Conservation (phyloP, 1,140 invertebrate species). For the Coptotermes formosanus region DNA sequence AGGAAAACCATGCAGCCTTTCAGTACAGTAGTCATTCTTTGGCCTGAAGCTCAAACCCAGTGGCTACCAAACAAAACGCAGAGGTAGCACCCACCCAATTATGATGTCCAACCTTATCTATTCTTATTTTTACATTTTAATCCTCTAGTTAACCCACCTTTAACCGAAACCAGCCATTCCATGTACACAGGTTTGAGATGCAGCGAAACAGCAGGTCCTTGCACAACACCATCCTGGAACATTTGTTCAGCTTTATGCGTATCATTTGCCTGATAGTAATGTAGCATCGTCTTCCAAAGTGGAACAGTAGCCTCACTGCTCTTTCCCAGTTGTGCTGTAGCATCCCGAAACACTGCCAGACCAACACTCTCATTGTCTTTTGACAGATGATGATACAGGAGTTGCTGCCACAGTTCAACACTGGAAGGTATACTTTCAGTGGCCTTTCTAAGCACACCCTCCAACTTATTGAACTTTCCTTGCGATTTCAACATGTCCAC, state of each 20-base stretch:
- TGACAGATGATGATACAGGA: slow-evolving; percentile 47
- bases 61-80: too few species aligned
- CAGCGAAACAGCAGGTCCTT: slow-evolving; percentile 43
- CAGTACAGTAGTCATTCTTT: too few species aligned
- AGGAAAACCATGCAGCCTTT: too few species aligned
- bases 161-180: slow-evolving; percentile 47
- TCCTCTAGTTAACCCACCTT: slow-evolving; percentile 26
- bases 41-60: not conserved
- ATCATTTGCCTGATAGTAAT: slow-evolving; percentile 47
- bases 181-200: slow-evolving; percentile 52
- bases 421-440: slow-evolving; percentile 48
- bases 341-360: slow-evolving; percentile 40
- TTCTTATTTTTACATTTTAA: not conserved
- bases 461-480: slow-evolving; percentile 42
- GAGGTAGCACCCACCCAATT: too few species aligned
- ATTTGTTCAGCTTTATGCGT: slow-evolving; percentile 47
- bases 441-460: slow-evolving; percentile 48
- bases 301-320: slow-evolving; percentile 41
- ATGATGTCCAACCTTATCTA: not conserved
- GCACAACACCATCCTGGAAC: slow-evolving; percentile 48
- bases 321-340: slow-evolving; percentile 22
- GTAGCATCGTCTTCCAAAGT: slow-evolving; percentile 51
- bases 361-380: slow-evolving; percentile 43
- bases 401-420: slow-evolving; percentile 50
- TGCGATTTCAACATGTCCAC: slow-evolving; percentile 42